Percentiles rank a stretch among this genome's conserved stretches.
Conservation (phyloP, 2,797 vertebrate genomes). For the Paedocypris micromegethes region DNA sequence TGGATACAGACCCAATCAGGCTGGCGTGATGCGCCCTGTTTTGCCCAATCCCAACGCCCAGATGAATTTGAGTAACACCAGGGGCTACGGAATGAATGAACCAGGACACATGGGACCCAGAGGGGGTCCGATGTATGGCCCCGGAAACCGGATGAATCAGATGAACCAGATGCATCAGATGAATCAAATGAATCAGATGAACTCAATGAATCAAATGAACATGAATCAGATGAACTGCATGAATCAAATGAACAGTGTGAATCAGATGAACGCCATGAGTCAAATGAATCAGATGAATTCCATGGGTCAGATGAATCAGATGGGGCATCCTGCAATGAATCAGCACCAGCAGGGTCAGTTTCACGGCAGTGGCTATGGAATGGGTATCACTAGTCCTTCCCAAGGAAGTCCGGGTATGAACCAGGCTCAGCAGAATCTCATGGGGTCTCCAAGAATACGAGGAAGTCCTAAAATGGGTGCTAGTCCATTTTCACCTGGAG, state of each 20-base stretch:
- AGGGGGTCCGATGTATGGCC: slow-evolving; percentile 69
- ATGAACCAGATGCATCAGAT: slow-evolving; percentile 61
- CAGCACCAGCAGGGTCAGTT: slow-evolving; percentile 76
- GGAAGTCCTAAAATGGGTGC: slow-evolving; percentile 89
- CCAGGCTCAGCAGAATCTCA: slow-evolving; percentile 78
- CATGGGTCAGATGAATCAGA: slow-evolving; percentile 62
- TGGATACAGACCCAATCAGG: slow-evolving; percentile 80
- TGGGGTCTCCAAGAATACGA: slow-evolving; percentile 88
- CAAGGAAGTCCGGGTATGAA: slow-evolving; percentile 84
- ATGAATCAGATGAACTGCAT: slow-evolving; percentile 60
- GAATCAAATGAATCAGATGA: slow-evolving; percentile 66
- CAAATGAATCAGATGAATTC: slow-evolving; percentile 46
- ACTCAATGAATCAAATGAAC: slow-evolving; percentile 67
- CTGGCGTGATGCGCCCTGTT: slow-evolving; percentile 72
- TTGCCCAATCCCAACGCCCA: slow-evolving; percentile 72
- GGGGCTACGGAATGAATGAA: slow-evolving; percentile 77
- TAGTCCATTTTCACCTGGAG: slow-evolving; percentile 93
- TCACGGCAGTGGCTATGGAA: slow-evolving; percentile 76
- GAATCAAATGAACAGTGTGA: slow-evolving; percentile 58
- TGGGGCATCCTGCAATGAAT: slow-evolving; percentile 67
- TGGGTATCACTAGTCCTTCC: slow-evolving; percentile 86
- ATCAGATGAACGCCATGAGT: slow-evolving; percentile 63
- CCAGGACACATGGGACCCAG: slow-evolving; percentile 75
- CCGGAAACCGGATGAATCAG: slow-evolving; percentile 64
- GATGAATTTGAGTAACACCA: slow-evolving; percentile 75